Base-by-base conservation (phyloP, 2,113 vertebrate species). In the Platysteira castanea region DNA sequence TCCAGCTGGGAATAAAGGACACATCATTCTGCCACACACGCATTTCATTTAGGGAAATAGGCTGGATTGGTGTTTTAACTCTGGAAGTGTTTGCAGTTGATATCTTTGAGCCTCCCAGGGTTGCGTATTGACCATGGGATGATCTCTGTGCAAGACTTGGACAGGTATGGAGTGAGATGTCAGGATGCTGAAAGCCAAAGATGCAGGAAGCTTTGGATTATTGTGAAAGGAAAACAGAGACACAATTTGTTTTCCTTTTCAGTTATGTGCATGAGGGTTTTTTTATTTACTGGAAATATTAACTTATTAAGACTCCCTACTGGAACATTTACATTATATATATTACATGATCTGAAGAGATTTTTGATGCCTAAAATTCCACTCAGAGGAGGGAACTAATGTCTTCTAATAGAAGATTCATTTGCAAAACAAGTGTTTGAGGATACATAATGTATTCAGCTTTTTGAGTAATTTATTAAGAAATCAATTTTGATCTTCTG, bases 201-300 rank as follows among this genome's bases (percentile, higher is more conserved):
- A 26, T 35, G 19, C 6, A 46, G 24, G 53, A 30, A 24, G 24
- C 33, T 10, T 35, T 63, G 33, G 13, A 24, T 7, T 60, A 5
- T 19, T 80, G 49, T 64, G 31, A 71, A 47, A 92, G 27, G 21
- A 79, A 63, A 85, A 16, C 44, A 37, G n/a, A 60, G 16, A 2
- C 8, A 20, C 5, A 30, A 11, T 50, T 21, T 49, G 15, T 13
- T 76, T 76, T 77, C n/a, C 26, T 79, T 71, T 94, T 61, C 70
- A 60, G 35, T 76, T 23, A 15, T 12, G 11, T 39, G 41, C 14
- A 6, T 19, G 30, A 1, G 3, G 0, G 0, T 6, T 65, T 19
- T 70, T 86, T 57, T 47, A 39, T 56, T 68, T 49, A 60, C 57
- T 69, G 30, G 23, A 73, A 69, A 56, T 86, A 44, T 2, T 44